phyloP scores from a whole-genome alignment of 2,797 vertebrate genomes.

The Myripristis murdjan region DNA sequence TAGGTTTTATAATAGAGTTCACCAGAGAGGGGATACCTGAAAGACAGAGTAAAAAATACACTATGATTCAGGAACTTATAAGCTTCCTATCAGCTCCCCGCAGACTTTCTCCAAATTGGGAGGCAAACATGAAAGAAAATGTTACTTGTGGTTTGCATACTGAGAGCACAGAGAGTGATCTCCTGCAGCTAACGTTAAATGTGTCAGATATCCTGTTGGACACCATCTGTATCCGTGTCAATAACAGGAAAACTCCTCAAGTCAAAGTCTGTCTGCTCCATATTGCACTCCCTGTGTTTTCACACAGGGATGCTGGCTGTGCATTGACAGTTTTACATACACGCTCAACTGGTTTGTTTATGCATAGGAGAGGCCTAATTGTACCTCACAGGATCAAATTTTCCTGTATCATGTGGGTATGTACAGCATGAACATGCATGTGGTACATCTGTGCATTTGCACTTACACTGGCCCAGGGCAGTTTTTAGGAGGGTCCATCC shows the following conservation, averaged over 20 bases:
- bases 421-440: conserved; percentile 1
- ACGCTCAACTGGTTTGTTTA: conserved; percentile 5
- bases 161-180: conserved; percentile 15
- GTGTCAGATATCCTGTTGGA: conserved; percentile 27
- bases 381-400: conserved; percentile 37
- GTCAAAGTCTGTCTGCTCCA: background rate
- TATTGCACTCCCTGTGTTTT: background rate
- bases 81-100: conserved; percentile 32
- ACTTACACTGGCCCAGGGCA: conserved; percentile 96
- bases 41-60: conserved; percentile 20
- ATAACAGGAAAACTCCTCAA: conserved; percentile 41
- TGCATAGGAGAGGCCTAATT: conserved; percentile 38
- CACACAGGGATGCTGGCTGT: background rate
- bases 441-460: background rate
- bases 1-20: conserved; percentile 23
- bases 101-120: conserved; percentile 36
- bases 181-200: background rate
- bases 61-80: conserved; percentile 37
- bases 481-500: conserved; percentile 93
- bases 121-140: conserved; percentile 54
- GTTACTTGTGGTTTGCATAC: conserved; percentile 25
- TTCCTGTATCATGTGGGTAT: background rate
- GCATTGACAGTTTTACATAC: background rate
- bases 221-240: conserved; percentile 32
- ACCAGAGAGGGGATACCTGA: conserved; percentile 23